phyloP scores from a whole-genome alignment of 2,797 vertebrate species.

The Sebastes cheni region DNA sequence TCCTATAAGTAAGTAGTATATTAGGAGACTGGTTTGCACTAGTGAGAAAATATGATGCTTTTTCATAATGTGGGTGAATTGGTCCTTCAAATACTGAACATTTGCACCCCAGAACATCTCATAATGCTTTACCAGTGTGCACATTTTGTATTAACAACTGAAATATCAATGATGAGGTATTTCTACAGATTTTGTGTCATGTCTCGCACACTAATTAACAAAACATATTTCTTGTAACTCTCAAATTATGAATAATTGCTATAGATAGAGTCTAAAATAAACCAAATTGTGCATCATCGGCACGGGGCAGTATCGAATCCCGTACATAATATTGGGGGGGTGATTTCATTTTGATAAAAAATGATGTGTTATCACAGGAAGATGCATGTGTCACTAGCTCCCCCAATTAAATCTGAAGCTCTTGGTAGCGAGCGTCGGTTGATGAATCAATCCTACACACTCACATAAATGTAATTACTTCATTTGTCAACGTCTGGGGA shows the following conservation, averaged over 20 bases:
- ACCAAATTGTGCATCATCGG: not conserved
- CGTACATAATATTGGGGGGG: not conserved
- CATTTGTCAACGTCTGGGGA: slow-evolving; percentile 77
- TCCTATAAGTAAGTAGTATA: not conserved
- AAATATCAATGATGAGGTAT: slow-evolving; percentile 10
- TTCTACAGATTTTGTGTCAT: slow-evolving; percentile 1
- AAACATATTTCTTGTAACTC: not conserved
- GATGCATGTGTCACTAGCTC: slow-evolving; percentile 59
- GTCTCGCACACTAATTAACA: not conserved
- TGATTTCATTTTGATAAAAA: slow-evolving; percentile 62
- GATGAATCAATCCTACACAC: slow-evolving; percentile 73
- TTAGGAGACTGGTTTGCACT: not conserved
- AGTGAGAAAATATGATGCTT: not conserved
- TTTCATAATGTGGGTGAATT: not conserved
- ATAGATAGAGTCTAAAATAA: not conserved
- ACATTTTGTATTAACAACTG: not conserved
- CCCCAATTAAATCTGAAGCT: slow-evolving; percentile 64
- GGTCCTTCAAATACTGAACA: not conserved
- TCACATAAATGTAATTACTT: slow-evolving; percentile 79
- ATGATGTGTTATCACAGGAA: slow-evolving; percentile 55
- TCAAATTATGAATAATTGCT: slow-evolving; percentile 17
- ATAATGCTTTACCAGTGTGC: not conserved
- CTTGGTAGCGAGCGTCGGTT: slow-evolving; percentile 48
- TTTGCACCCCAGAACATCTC: not conserved
- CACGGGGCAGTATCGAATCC: not conserved